Evolutionary conservation across 2,113 vertebrate genomes (phyloP).

Genomic region (Pipa parva): DNA sequence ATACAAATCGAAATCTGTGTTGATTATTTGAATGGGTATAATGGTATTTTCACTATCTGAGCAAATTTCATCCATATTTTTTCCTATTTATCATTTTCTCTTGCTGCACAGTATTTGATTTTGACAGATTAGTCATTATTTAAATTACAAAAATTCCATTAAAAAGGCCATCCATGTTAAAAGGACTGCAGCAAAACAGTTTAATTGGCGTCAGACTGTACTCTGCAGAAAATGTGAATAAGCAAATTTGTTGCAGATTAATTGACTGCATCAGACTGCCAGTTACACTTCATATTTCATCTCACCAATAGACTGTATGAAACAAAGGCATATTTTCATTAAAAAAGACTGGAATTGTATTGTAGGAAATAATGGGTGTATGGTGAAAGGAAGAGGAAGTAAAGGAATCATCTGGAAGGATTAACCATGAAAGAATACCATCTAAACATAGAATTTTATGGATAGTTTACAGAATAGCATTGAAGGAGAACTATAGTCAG

Average conservation of each 20-base stretch:
- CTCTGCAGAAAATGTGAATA: slow-evolving; percentile 19
- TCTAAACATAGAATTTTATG: no score
- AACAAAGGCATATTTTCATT: background rate
- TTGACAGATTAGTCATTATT: no score
- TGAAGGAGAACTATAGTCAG: no score
- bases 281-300: slow-evolving; percentile 12
- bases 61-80: no score
- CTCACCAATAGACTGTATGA: background rate
- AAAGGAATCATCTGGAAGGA: slow-evolving; percentile 18
- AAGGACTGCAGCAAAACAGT: slow-evolving; percentile 17
- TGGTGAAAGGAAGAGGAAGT: slow-evolving; percentile 37
- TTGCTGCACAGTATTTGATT: no score
- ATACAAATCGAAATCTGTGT: no score
- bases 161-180: no score
- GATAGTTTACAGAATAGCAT: no score
- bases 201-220: slow-evolving; percentile 22
- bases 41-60: no score
- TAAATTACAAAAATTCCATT: no score
- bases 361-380: slow-evolving; percentile 28
- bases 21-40: no score
- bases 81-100: no score
- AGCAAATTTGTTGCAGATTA: background rate
- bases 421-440: background rate
- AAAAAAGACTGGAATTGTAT: slow-evolving; percentile 25
- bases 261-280: slow-evolving; percentile 1